Percentiles rank a stretch among this genome's conserved stretches.
phyloP scores from a whole-genome alignment of 1,140 invertebrate genomes.

The Amphibalanus amphitrite region DNA sequence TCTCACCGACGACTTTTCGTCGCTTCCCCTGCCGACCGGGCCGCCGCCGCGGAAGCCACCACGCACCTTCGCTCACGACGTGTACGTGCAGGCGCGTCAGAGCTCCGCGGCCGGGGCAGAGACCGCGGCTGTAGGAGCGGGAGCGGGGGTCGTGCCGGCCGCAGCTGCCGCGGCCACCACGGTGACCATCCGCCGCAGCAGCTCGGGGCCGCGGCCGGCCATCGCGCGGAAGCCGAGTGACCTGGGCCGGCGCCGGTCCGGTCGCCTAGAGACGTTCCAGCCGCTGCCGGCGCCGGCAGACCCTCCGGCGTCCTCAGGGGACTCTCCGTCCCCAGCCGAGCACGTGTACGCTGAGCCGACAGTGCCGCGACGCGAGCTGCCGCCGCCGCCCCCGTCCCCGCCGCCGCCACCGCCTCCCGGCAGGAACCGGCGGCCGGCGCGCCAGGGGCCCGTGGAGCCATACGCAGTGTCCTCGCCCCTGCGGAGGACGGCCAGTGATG shows the following conservation, averaged over 20 bases:
- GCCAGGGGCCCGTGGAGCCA: background rate
- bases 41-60: conserved; percentile 53
- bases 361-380: background rate
- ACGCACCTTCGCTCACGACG: conserved; percentile 38
- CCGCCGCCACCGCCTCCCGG: too few species aligned
- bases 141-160: too few species aligned
- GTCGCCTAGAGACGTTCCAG: background rate
- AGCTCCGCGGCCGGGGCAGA: too few species aligned
- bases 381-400: too few species aligned
- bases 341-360: background rate
- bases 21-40: conserved; percentile 36
- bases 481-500: background rate
- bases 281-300: too few species aligned
- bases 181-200: background rate
- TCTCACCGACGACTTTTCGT: too few species aligned
- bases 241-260: background rate
- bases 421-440: too few species aligned
- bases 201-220: conserved; percentile 3
- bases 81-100: conserved; percentile 9
- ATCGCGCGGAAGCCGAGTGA: conserved; percentile 10
- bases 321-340: background rate
- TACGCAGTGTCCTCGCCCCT: background rate
- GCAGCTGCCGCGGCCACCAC: background rate
- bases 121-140: too few species aligned
- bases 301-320: too few species aligned